Percentiles rank a stretch among this genome's conserved stretches.
Conservation (phyloP, 92 coral and sea anemone genomes). For the Heteractis magnifica region DNA sequence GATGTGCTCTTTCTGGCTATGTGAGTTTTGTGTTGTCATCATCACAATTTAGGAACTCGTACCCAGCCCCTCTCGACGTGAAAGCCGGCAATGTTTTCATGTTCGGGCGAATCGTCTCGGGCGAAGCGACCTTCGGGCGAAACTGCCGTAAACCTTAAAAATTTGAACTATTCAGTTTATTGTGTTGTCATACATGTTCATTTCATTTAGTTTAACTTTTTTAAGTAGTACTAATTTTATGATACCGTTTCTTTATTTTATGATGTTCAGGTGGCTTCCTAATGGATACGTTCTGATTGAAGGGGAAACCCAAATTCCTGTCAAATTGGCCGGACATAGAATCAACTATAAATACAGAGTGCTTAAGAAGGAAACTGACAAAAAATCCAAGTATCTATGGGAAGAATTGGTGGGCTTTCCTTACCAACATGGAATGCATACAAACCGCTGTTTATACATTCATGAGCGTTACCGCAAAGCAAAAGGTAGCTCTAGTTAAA, state of each 20-base stretch:
- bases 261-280: not conserved
- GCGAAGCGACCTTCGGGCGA: too few species aligned
- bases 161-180: too few species aligned
- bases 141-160: too few species aligned
- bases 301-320: conserved; percentile 3
- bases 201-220: not conserved
- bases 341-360: conserved; percentile 3
- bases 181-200: too few species aligned
- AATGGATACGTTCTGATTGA: not conserved
- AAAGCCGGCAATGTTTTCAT: too few species aligned
- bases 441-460: conserved; percentile 7
- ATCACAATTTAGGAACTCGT: too few species aligned
- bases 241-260: not conserved
- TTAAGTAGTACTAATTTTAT: not conserved
- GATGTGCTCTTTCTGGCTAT: too few species aligned
- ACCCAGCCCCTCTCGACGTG: too few species aligned
- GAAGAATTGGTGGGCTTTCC: conserved; percentile 13
- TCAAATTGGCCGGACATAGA: not conserved
- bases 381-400: not conserved
- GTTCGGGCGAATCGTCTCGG: too few species aligned
- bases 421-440: not conserved
- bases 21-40: too few species aligned
- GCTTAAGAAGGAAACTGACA: not conserved
- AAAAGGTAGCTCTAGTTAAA: not conserved
- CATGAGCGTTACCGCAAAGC: conserved; percentile 1